These are phyloP conservation scores for Tachuris rubrigastra DNA, from an alignment of 2,113 vertebrate genomes.

Conservation along the genomic window DNA sequence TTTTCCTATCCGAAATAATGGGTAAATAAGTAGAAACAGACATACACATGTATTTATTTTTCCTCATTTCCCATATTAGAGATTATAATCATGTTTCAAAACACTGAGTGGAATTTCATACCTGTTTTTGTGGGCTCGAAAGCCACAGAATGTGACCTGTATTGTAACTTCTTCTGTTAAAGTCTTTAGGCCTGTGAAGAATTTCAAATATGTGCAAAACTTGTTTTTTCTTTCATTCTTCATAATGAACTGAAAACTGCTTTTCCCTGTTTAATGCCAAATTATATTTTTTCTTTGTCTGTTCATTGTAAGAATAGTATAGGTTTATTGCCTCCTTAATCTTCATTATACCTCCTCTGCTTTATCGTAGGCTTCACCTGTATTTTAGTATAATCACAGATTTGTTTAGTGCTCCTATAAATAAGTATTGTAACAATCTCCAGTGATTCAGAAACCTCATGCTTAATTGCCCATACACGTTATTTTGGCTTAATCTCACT, in stretches of 20 bases:
- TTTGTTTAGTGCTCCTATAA: background rate
- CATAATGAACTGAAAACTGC: background rate
- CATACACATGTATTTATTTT: fast-evolving
- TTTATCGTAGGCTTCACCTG: background rate
- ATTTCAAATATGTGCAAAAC: background rate
- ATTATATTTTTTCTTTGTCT: background rate
- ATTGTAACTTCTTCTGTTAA: background rate
- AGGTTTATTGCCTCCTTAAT: background rate
- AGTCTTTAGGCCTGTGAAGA: background rate
- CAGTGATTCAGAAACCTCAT: background rate
- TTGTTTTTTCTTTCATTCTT: background rate
- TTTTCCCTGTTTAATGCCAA: background rate
- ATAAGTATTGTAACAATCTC: background rate
- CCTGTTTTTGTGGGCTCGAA: background rate
- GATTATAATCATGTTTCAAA: background rate
- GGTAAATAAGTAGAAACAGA: background rate
- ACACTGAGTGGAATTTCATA: background rate
- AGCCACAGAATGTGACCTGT: background rate
- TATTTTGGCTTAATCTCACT: background rate
- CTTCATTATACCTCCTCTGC: background rate
- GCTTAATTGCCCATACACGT: fast-evolving
- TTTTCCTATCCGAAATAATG: background rate
- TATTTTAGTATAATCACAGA: background rate
- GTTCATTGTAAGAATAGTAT: background rate
- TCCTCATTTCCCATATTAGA: background rate